Percentiles rank a stretch among this genome's conserved stretches.
Evolutionary conservation across 2,888 invertebrate genomes (phyloP).

Genomic region (Odontocerum albicorne): DNA sequence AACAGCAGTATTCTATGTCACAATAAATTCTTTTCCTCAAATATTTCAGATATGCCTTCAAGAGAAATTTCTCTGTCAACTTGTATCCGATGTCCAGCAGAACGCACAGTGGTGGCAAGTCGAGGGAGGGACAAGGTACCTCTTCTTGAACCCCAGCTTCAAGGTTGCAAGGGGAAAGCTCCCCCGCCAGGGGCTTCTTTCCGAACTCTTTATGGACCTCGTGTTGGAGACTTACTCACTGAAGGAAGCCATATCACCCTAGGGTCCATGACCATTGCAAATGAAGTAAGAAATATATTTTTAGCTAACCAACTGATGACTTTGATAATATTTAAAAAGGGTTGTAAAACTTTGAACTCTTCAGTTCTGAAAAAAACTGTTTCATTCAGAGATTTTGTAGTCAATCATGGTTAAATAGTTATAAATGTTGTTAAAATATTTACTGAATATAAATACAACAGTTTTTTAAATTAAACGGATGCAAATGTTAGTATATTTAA

Average conservation of each 20-base stretch:
- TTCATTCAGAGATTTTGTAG: not conserved
- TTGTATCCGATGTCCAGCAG: conserved; percentile 52
- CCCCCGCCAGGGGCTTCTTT: conserved; percentile 44
- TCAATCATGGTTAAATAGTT: not conserved
- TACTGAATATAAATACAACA: too few species aligned
- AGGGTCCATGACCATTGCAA: conserved; percentile 45
- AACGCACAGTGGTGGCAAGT: conserved; percentile 49
- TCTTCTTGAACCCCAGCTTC: conserved; percentile 45
- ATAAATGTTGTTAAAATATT: too few species aligned
- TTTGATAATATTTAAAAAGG: not conserved
- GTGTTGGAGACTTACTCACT: conserved; percentile 47
- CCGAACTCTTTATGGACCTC: conserved; percentile 48
- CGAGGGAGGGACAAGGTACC: conserved; percentile 46
- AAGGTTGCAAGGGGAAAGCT: conserved; percentile 44
- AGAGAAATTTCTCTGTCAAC: not conserved
- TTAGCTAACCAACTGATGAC: not conserved
- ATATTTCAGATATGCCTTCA: conserved; percentile 5
- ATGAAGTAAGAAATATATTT: conserved; percentile 42
- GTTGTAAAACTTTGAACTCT: not conserved
- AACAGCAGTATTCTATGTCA: too few species aligned
- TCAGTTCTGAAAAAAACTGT: not conserved
- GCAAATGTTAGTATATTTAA: too few species aligned
- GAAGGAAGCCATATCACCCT: conserved; percentile 50
- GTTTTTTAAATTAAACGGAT: too few species aligned
- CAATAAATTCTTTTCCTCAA: too few species aligned